phyloP scores from a whole-genome alignment of 2,797 vertebrate genomes.

The Champsocephalus esox region DNA sequence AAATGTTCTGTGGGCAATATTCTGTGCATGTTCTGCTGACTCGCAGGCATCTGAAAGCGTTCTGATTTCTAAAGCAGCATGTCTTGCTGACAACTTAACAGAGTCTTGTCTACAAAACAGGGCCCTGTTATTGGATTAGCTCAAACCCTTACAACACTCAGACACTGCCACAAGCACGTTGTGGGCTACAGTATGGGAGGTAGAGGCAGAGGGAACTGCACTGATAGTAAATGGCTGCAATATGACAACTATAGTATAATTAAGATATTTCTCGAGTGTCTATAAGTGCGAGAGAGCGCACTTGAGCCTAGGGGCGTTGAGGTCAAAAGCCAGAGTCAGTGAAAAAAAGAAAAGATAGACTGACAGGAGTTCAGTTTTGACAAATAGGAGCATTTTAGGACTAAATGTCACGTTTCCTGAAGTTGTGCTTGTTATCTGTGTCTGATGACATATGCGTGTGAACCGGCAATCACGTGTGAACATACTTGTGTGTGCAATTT shows the following conservation, averaged over 20 bases:
- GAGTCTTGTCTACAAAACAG: constrained; percentile 55
- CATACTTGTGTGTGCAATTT: constrained; percentile 22
- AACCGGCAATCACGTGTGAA: constrained; percentile 20
- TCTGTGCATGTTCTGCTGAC: constrained; percentile 57
- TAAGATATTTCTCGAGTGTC: neutral
- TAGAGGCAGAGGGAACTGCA: constrained; percentile 15
- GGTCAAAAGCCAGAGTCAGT: constrained; percentile 34
- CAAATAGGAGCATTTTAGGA: constrained; percentile 35
- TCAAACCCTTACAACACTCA: constrained; percentile 53
- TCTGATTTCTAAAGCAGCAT: constrained; percentile 55
- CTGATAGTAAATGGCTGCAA: neutral
- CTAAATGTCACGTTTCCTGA: constrained; percentile 41
- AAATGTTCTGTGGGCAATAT: constrained; percentile 34
- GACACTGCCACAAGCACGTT: constrained; percentile 44
- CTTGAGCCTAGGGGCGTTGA: neutral
- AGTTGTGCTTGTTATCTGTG: constrained; percentile 47
- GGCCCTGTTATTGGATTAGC: constrained; percentile 69
- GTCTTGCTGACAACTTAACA: constrained; percentile 66
- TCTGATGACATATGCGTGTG: constrained; percentile 30
- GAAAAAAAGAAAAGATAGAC: constrained; percentile 17
- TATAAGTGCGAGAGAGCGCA: constrained; percentile 16
- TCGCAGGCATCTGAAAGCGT: constrained; percentile 57
- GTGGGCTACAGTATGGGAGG: constrained; percentile 15
- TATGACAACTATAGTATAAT: constrained; percentile 9
- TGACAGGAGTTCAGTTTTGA: constrained; percentile 3